A percentile compares a stretch with the other conserved stretches of the same genome.
Evolutionary conservation across 1,140 invertebrate species (phyloP).

Genomic region (Zaprionus davidi): DNA sequence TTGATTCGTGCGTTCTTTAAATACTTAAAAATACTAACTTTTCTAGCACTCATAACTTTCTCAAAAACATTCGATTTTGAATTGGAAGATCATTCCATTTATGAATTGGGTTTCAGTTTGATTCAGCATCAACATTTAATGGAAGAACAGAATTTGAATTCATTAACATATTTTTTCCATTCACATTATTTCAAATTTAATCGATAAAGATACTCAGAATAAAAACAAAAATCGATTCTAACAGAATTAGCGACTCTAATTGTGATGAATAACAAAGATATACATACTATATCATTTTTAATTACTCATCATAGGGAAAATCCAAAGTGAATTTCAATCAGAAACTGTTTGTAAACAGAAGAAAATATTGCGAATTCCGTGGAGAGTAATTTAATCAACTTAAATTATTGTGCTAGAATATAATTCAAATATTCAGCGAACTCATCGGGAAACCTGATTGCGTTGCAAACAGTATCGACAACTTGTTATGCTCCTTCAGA

Average conservation of each 20-base stretch:
- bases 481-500: slow-evolving; percentile 8
- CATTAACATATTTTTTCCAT: too few relatives aligned
- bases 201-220: not conserved
- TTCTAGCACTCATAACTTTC: not conserved
- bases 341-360: not conserved
- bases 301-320: not conserved
- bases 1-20: not conserved
- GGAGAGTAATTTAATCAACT: too few relatives aligned
- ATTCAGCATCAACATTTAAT: too few relatives aligned
- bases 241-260: not conserved
- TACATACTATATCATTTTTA: not conserved
- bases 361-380: not conserved
- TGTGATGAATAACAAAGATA: not conserved
- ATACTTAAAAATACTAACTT: not conserved
- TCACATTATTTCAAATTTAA: too few relatives aligned
- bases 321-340: not conserved
- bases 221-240: not conserved
- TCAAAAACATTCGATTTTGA: too few relatives aligned
- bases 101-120: too few relatives aligned
- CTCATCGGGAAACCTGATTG: not conserved
- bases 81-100: too few relatives aligned
- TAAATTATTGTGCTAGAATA: not conserved
- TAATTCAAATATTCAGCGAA: not conserved
- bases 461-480: slow-evolving; percentile 4
- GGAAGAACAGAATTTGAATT: too few relatives aligned